Evolutionary conservation across 2,888 invertebrate species (phyloP), one percentile per base, ranked within the genome.

Genomic region (Perizoma flavofasciatum): DNA sequence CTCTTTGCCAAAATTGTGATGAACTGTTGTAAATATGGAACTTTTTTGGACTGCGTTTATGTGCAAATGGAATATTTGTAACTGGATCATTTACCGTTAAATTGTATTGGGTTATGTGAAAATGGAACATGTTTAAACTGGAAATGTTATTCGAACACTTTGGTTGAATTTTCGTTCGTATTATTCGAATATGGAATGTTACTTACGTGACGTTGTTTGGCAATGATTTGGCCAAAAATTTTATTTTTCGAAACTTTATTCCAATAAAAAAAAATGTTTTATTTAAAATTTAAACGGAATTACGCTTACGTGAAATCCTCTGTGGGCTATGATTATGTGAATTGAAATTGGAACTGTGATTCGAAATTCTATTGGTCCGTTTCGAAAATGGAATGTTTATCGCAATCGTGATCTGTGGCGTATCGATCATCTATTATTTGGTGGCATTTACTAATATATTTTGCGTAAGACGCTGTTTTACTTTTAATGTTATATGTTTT

Each of bases 341-440:
- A 77, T 49, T 51, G 39, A 9, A 83, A 83, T 86, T 82, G 85
- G 84, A 79, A 83, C 88, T 88, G 89, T 89, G 89, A 89, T 89
- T 74, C 63, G 65, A 67, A 69, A 74, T 75, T 73, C 70, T 70
- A 75, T 75, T 72, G 70, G 65, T 70, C 72, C 74, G 68, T 72
- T 79, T 76, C 61, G 60, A 81, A 82, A 80, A 78, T 74, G 67
- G 65, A 69, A 70, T 65, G 63, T 59, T 11, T 62, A 44, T 50
- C 61, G 47, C 52, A 73, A 68, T 70, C 63, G 48, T 67, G 67
- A 71, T 75, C 68, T 74, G 71, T 76, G 78, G 79, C 78, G 65
- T 67, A 81, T 81, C 81, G 74, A 74, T 73, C 66, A 81, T 88
- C 85, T 90, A 87, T 85, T 88, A 83, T 74, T 70, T 82, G n/a